Evolutionary conservation across 1,140 invertebrate species (phyloP).

Genomic region (Ips typographus): DNA sequence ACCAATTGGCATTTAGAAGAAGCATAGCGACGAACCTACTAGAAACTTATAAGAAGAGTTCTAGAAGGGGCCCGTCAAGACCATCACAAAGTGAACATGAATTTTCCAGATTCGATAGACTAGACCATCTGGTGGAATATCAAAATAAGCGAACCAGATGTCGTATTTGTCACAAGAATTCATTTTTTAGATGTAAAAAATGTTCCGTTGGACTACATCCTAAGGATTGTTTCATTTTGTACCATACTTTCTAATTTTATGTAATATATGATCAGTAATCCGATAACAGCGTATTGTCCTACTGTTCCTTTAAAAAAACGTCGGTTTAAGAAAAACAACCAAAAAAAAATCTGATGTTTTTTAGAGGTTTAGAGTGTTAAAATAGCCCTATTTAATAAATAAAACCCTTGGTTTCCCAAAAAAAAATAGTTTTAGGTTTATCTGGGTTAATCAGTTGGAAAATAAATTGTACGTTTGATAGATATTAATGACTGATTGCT

Average conservation of each 20-base stretch:
- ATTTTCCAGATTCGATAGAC: slow-evolving; percentile 35
- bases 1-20: slow-evolving; percentile 42
- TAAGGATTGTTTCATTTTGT: slow-evolving; percentile 36
- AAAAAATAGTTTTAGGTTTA: too few species aligned
- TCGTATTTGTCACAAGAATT: slow-evolving; percentile 34
- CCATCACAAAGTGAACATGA: slow-evolving; percentile 8
- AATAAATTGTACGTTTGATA: too few species aligned
- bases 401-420: too few species aligned
- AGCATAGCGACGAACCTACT: slow-evolving; percentile 31
- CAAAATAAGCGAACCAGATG: slow-evolving; percentile 40
- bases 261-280: not conserved
- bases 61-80: slow-evolving; percentile 24
- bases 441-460: too few species aligned
- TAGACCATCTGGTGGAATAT: slow-evolving; percentile 38
- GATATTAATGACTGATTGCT: too few species aligned
- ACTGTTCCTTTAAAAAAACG: too few species aligned
- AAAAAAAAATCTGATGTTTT: too few species aligned
- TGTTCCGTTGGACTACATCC: slow-evolving; percentile 38
- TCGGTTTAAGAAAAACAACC: too few species aligned
- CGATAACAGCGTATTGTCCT: too few species aligned
- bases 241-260: slow-evolving; percentile 31
- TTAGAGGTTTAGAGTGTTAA: too few species aligned
- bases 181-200: slow-evolving; percentile 36
- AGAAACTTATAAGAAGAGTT: slow-evolving; percentile 36
- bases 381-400: too few species aligned